Percentiles rank a stretch among this genome's conserved stretches.
phyloP scores from a whole-genome alignment of 2,797 vertebrate species.

The Takifugu rubripes region DNA sequence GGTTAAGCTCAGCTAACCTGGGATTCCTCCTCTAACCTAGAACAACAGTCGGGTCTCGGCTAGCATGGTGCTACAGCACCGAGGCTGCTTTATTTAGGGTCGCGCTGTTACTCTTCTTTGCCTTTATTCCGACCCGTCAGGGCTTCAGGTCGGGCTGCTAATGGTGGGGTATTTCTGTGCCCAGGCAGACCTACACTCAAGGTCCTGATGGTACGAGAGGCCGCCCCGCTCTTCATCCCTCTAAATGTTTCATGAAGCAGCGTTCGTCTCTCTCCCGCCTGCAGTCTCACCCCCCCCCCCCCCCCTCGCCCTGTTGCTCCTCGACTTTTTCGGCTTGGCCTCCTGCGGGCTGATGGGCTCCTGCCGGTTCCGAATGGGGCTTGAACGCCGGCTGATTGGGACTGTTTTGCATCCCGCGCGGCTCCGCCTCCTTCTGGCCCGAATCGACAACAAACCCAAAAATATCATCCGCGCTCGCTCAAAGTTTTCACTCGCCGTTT shows the following conservation, averaged over 20 bases:
- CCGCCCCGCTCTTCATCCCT: conserved; percentile 63
- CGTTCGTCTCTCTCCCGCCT: conserved; percentile 1
- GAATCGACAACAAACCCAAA: conserved; percentile 20
- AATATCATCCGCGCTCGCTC: conserved; percentile 30
- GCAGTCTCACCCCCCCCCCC: no score
- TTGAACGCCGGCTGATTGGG: no score
- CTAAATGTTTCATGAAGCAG: conserved; percentile 70
- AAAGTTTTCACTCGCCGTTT: conserved; percentile 29
- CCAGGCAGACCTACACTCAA: conserved; percentile 42
- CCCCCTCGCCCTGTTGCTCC: background rate
- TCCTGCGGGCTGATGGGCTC: no score
- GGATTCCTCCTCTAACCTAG: conserved; percentile 37
- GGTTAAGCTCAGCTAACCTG: conserved; percentile 50
- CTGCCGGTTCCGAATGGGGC: no score
- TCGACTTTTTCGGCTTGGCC: no score
- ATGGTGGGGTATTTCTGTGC: conserved; percentile 23
- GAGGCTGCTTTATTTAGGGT: conserved; percentile 47
- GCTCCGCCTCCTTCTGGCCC: conserved; percentile 17
- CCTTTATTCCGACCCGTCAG: conserved; percentile 47
- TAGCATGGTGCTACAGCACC: conserved; percentile 23
- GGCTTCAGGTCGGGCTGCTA: conserved; percentile 31
- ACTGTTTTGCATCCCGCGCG: conserved; percentile 23
- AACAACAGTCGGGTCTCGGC: conserved; percentile 32
- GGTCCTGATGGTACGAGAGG: conserved; percentile 29
- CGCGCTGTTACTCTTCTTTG: conserved; percentile 44